Base-by-base conservation (phyloP, 2,797 vertebrate genomes). In the Cheirogaleus major region DNA sequence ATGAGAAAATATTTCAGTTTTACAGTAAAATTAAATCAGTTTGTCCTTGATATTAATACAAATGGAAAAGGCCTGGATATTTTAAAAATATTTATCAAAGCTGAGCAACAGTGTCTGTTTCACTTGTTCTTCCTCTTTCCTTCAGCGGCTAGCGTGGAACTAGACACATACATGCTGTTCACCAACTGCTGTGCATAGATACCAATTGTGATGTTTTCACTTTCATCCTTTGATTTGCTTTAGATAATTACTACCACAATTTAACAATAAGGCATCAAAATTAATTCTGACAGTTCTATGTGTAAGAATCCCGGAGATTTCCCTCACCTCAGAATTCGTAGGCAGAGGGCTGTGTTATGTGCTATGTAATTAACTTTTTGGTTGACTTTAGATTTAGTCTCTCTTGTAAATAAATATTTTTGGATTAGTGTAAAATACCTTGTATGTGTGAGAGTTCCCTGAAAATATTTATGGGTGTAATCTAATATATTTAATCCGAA, bases 301-400 rank as follows among this genome's bases (percentile, higher is more conserved):
- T 86, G 5, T 81, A 65, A 88, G 72, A 59, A 79, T 25, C n/a
- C 9, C 45, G 9, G 7, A 76, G 63, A 69, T 75, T 65, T 94
- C 70, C 38, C 14, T 88, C 12, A n/a, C 38, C 14, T 88, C 12
- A n/a, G 11, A 76, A 96, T 94, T 90, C 82, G 12, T 27, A 93
- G 43, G 27, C 57, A 72, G 35, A 70, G 13, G n/a, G 6, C 78
- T 59, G 48, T 73, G 38, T 65, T 76, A 27, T 50, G 4, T 83
- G 43, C 50, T 38, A 1, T 41, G 4, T 41, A 25, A 43, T 80
- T 78, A 50, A 65, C 52, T 72, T 81, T 87, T 59, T 65, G 35
- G 45, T 85, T 95, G 32, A 85, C 23, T 73, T 88, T 82, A 15
- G 6, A 9, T 61, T 50, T 82, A 63, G 52, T 57, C 7, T 90